These are phyloP conservation scores for Drosophila truncata DNA, from an alignment of 1,140 invertebrate species.

Conservation along the genomic window DNA sequence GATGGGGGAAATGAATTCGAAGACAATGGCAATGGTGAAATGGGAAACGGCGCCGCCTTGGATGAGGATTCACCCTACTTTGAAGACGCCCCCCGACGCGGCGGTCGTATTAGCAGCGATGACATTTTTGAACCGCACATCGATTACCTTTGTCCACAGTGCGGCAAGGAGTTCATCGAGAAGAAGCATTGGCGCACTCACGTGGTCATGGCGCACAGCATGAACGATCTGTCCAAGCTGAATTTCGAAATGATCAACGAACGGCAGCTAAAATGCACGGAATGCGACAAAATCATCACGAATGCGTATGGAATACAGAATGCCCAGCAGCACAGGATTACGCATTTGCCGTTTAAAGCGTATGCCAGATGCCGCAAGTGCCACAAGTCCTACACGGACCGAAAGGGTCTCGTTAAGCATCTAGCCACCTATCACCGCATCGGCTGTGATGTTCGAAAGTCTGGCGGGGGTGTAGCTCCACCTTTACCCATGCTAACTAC, in stretches of 20 bases:
- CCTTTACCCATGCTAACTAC: background rate
- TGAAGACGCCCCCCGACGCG: conserved; percentile 57
- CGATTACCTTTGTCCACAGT: conserved; percentile 79
- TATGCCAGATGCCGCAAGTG: conserved; percentile 76
- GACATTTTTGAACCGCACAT: conserved; percentile 77
- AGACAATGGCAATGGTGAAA: conserved; percentile 33
- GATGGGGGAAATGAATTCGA: conserved; percentile 39
- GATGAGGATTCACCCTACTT: conserved; percentile 59
- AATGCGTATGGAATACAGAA: conserved; percentile 83
- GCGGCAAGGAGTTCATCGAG: conserved; percentile 75
- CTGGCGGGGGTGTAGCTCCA: background rate
- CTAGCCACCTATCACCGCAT: conserved; percentile 71
- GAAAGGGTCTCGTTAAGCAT: conserved; percentile 79
- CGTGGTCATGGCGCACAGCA: conserved; percentile 67
- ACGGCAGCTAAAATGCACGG: conserved; percentile 69
- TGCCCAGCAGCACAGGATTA: conserved; percentile 79
- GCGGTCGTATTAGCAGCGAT: conserved; percentile 64
- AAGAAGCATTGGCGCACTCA: conserved; percentile 81
- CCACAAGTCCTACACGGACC: conserved; percentile 76
- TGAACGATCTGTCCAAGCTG: conserved; percentile 72
- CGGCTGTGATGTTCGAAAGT: conserved; percentile 48
- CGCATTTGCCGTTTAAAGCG: conserved; percentile 75
- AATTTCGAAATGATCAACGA: conserved; percentile 76
- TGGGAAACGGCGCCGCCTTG: conserved; percentile 16
- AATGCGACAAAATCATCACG: conserved; percentile 80